phyloP scores from a whole-genome alignment of 2,113 vertebrate genomes.

The Onychorhynchus coronatus region DNA sequence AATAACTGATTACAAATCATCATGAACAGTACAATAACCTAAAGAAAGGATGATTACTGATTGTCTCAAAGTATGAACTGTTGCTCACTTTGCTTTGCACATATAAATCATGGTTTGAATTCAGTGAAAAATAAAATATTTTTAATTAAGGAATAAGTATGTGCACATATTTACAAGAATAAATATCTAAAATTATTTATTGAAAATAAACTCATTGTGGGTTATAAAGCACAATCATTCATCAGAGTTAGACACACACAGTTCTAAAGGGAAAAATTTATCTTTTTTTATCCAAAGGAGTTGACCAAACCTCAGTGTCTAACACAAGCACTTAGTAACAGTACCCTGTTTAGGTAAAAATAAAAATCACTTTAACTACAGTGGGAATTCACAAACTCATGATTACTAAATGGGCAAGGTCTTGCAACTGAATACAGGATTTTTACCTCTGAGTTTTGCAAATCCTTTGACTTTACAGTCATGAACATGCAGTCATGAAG shows the following conservation, averaged over 20 bases:
- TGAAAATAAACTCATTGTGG: neutral
- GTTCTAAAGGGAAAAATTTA: neutral
- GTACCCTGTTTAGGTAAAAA: neutral
- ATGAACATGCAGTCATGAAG: neutral
- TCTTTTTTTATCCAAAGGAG: neutral
- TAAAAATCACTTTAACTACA: neutral
- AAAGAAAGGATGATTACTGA: neutral
- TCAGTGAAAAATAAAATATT: neutral
- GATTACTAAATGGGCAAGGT: neutral
- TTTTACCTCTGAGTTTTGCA: neutral
- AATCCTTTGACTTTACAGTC: neutral
- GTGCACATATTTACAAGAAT: neutral
- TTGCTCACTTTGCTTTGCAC: neutral
- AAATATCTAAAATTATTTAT: neutral
- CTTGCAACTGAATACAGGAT: neutral
- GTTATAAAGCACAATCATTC: neutral
- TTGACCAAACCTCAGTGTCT: neutral
- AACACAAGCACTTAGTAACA: neutral
- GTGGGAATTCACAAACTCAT: neutral
- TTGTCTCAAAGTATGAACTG: neutral
- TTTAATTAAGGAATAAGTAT: neutral
- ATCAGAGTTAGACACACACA: neutral
- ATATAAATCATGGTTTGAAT: neutral
- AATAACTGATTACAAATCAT: neutral
- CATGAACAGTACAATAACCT: neutral